phyloP scores from a whole-genome alignment of 2,888 invertebrate species.

The Diarsia brunnea region DNA sequence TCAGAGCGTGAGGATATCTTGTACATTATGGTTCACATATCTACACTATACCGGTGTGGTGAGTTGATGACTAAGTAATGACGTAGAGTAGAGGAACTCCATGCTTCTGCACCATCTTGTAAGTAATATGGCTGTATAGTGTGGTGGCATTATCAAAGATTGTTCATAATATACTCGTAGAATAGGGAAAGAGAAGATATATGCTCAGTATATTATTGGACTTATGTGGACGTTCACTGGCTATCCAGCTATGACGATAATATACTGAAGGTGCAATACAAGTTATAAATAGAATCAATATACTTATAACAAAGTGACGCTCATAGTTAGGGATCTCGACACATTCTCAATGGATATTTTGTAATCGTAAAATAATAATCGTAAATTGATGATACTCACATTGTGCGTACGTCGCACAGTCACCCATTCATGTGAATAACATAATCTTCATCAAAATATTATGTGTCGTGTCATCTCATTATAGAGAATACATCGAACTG shows the following conservation, averaged over 20 bases:
- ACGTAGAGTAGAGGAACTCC: neutral
- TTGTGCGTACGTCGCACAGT: conserved; percentile 20
- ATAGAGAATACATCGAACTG: neutral
- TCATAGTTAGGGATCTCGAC: neutral
- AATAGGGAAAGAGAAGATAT: neutral
- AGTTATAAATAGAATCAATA: conserved; percentile 32
- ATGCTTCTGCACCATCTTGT: neutral
- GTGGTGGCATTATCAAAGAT: neutral
- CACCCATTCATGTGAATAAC: conserved; percentile 33
- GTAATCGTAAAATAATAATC: neutral
- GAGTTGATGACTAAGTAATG: neutral
- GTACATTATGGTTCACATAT: neutral
- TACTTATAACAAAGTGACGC: conserved; percentile 16
- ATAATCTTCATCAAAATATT: conserved; percentile 39
- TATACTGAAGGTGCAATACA: neutral
- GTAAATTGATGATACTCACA: conserved; percentile 37
- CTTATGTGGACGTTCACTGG: conserved; percentile 7
- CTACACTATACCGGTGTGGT: neutral
- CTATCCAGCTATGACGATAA: conserved; percentile 1
- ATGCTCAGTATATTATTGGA: neutral
- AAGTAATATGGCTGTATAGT: neutral
- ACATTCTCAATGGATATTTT: conserved; percentile 17
- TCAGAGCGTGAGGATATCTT: neutral
- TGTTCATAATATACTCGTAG: neutral
- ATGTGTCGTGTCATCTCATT: conserved; percentile 43